Conservation (phyloP, 2,113 vertebrate genomes). For the Stegostoma tigrinum region DNA sequence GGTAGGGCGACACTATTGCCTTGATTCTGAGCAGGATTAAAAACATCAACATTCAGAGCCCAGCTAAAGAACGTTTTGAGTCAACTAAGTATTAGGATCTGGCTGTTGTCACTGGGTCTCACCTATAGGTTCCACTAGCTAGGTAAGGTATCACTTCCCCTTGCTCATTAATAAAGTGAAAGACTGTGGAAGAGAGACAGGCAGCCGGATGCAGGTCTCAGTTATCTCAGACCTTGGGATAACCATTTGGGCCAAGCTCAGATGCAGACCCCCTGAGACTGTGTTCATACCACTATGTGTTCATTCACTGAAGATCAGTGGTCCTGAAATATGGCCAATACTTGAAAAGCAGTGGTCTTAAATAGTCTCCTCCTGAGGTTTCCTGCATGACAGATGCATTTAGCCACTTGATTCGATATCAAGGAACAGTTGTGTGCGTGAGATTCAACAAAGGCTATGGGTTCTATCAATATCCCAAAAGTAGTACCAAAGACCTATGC, state of each 20-base stretch:
- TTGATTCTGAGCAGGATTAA: neutral
- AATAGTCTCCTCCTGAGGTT: neutral
- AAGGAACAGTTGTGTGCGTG: too few relatives aligned
- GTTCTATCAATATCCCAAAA: too few relatives aligned
- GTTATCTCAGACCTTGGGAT: neutral
- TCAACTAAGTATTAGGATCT: neutral
- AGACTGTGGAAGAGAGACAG: neutral
- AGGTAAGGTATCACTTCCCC: neutral
- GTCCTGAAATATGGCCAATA: neutral
- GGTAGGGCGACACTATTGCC: neutral
- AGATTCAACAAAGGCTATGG: too few relatives aligned
- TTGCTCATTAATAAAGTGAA: neutral
- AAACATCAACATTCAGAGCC: neutral
- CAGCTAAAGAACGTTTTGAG: neutral
- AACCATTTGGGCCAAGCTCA: neutral
- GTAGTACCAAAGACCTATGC: too few relatives aligned
- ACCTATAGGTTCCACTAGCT: neutral
- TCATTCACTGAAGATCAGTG: neutral
- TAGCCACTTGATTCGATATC: neutral
- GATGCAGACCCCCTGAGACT: neutral
- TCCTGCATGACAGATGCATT: too few relatives aligned
- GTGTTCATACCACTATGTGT: neutral
- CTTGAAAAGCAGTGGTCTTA: neutral
- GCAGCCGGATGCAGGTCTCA: neutral
- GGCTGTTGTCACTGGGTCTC: neutral